These are phyloP conservation scores for Onychomys arenicola DNA, from an alignment of 2,797 vertebrate species.

Conservation along the genomic window DNA sequence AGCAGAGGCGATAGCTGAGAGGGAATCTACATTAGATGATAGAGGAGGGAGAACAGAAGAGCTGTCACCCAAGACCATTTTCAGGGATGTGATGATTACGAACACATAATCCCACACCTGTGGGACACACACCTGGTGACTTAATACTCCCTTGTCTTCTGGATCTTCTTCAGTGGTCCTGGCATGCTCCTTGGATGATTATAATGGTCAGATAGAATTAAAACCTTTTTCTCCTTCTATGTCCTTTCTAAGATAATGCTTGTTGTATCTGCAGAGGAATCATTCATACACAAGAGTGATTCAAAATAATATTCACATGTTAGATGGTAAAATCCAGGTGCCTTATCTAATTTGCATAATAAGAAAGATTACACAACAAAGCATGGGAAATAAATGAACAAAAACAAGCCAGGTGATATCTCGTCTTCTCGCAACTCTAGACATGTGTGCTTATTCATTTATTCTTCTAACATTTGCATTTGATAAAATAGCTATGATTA, in stretches of 20 bases:
- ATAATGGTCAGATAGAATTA: neutral
- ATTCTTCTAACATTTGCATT: neutral
- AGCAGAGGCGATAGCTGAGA: neutral
- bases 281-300: neutral
- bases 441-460: neutral
- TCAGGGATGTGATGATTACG: too few relatives aligned
- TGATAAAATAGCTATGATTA: neutral
- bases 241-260: neutral
- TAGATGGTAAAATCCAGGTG: neutral
- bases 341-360: conserved; percentile 25
- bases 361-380: conserved; percentile 11
- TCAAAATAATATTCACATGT: neutral
- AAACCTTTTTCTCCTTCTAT: neutral
- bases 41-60: neutral
- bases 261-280: neutral
- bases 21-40: neutral
- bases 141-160: neutral
- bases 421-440: neutral
- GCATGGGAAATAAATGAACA: neutral
- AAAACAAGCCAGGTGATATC: neutral
- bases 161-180: neutral
- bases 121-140: neutral
- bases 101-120: neutral
- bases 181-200: neutral
- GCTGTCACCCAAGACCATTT: neutral